phyloP scores from a whole-genome alignment of 1,140 invertebrate species.

The Drosophila sulfurigaster region DNA sequence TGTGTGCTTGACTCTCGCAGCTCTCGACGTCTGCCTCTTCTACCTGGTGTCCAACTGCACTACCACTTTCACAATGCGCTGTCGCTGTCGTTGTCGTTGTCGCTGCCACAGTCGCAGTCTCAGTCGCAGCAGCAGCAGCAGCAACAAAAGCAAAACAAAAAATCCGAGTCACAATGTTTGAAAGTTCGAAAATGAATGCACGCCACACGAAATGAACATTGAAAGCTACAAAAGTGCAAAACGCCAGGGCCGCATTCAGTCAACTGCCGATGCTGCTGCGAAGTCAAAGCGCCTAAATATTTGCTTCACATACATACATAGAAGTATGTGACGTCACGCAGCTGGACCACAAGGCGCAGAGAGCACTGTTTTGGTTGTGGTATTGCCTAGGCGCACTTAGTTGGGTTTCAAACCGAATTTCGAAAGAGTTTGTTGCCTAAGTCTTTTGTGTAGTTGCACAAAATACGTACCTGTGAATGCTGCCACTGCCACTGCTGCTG shows the following conservation, averaged over 20 bases:
- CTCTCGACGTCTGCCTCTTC: slow-evolving; percentile 26
- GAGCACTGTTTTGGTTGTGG: background rate
- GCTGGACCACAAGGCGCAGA: background rate
- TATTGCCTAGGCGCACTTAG: slow-evolving; percentile 21
- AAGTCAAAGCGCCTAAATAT: background rate
- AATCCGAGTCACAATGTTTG: slow-evolving; percentile 58
- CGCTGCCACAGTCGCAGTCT: slow-evolving; percentile 40
- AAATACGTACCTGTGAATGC: slow-evolving; percentile 44
- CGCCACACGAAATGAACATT: slow-evolving; percentile 66
- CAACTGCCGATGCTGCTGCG: too few species aligned
- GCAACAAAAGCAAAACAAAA: slow-evolving; percentile 44
- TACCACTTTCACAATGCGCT: slow-evolving; percentile 73
- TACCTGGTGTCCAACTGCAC: slow-evolving; percentile 45
- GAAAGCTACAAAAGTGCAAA: slow-evolving; percentile 51
- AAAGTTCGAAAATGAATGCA: slow-evolving; percentile 76
- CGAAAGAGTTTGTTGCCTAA: slow-evolving; percentile 67
- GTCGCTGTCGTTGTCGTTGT: slow-evolving; percentile 33
- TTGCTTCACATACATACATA: background rate
- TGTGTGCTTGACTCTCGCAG: slow-evolving; percentile 25
- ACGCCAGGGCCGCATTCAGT: slow-evolving; percentile 64
- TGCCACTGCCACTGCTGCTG: too few species aligned
- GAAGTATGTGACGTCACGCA: background rate
- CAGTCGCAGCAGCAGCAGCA: slow-evolving; percentile 41
- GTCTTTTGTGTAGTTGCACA: slow-evolving; percentile 60
- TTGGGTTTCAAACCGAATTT: slow-evolving; percentile 31